A percentile compares a stretch with the other conserved stretches of the same genome.
Evolutionary conservation across 2,113 vertebrate species (phyloP).

Genomic region (Syngnathus typhle): DNA sequence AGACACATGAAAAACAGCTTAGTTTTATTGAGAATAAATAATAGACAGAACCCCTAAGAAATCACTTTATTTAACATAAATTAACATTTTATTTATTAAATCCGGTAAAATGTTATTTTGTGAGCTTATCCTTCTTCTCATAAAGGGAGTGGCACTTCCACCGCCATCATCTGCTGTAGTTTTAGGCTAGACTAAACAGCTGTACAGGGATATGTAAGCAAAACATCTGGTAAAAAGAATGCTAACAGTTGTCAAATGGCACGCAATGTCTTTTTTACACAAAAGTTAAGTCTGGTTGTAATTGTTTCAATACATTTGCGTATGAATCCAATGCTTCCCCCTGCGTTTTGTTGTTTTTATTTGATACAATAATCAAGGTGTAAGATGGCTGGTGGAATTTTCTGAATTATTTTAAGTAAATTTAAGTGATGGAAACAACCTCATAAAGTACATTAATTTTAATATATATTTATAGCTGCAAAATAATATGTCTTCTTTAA

Average conservation of each 20-base stretch:
- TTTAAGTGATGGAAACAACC: too few relatives aligned
- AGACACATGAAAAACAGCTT: constrained; percentile 3
- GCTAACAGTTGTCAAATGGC: neutral
- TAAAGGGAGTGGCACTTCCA: neutral
- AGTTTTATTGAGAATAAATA: constrained; percentile 17
- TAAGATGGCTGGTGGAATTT: neutral
- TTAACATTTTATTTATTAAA: neutral
- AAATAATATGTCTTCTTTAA: too few relatives aligned
- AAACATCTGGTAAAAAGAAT: neutral
- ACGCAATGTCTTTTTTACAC: neutral
- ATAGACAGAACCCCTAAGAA: neutral
- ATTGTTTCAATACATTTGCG: neutral
- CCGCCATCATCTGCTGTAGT: neutral
- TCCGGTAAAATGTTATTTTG: neutral
- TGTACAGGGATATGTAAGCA: constrained; percentile 5
- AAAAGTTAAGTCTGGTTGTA: neutral
- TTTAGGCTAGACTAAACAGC: constrained; percentile 4
- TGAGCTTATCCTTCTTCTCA: neutral
- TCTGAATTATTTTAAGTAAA: too few relatives aligned
- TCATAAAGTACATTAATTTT: too few relatives aligned
- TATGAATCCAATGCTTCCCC: neutral
- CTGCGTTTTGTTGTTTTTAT: neutral
- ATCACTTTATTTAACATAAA: neutral
- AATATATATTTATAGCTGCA: too few relatives aligned
- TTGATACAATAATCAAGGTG: neutral